These are phyloP conservation scores for Gadopsis marmoratus DNA, from an alignment of 2,797 vertebrate genomes.

Conservation along the genomic window DNA sequence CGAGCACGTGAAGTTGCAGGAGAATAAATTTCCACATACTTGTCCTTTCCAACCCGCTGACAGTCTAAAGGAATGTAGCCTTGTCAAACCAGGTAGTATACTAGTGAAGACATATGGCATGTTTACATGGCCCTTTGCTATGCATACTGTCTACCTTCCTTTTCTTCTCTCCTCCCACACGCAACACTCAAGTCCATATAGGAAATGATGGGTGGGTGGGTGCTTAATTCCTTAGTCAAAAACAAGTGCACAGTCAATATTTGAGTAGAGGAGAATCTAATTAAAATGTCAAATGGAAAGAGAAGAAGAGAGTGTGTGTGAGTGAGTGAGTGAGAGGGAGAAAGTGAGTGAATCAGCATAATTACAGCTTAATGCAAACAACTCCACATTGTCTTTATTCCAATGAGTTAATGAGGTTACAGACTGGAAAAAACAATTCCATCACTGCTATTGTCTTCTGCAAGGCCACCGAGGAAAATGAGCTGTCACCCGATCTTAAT, in stretches of 20 bases:
- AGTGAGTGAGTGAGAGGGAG: slow-evolving; percentile 41
- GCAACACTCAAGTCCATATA: slow-evolving; percentile 27
- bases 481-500: slow-evolving; percentile 83
- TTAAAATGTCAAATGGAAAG: slow-evolving; percentile 78
- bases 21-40: slow-evolving; percentile 77
- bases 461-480: slow-evolving; percentile 79
- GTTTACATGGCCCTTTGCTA: slow-evolving; percentile 53
- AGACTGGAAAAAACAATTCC: slow-evolving; percentile 71
- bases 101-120: slow-evolving; percentile 61
- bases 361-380: slow-evolving; percentile 86
- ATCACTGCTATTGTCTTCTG: slow-evolving; percentile 80
- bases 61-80: slow-evolving; percentile 70
- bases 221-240: slow-evolving; percentile 71
- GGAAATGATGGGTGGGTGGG: slow-evolving; percentile 41
- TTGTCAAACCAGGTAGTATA: slow-evolving; percentile 72
- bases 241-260: slow-evolving; percentile 70
- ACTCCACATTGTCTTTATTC: slow-evolving; percentile 83
- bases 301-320: slow-evolving; percentile 40
- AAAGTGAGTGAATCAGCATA: slow-evolving; percentile 76
- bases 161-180: slow-evolving; percentile 4
- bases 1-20: slow-evolving; percentile 56
- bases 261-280: slow-evolving; percentile 76
- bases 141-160: slow-evolving; percentile 5
- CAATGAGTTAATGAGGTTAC: slow-evolving; percentile 87
- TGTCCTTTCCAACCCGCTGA: slow-evolving; percentile 69